Conservation (phyloP, 2,888 invertebrate genomes). For the Rhagonycha lutea region DNA sequence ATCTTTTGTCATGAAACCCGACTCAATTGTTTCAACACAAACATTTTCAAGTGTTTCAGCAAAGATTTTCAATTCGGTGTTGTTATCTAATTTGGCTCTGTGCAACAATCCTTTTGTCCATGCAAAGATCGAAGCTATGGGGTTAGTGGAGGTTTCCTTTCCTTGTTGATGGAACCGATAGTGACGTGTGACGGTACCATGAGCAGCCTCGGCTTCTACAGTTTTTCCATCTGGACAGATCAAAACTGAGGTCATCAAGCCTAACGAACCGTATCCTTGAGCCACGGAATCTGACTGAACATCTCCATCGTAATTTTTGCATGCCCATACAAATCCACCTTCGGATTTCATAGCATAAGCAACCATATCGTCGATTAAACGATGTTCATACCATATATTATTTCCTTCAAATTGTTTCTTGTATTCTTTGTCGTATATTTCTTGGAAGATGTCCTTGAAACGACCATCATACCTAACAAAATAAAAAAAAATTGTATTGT, state of each 20-base stretch:
- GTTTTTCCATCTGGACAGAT: slow-evolving; percentile 98
- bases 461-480: slow-evolving; percentile 79
- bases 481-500: not conserved
- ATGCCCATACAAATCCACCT: slow-evolving; percentile 99
- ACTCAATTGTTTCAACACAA: slow-evolving; percentile 93
- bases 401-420: slow-evolving; percentile 81
- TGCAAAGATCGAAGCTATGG: slow-evolving; percentile 98
- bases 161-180: slow-evolving; percentile 89
- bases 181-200: slow-evolving; percentile 95
- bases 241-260: slow-evolving; percentile 97
- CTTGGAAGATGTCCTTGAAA: slow-evolving; percentile 97
- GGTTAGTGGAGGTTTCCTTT: slow-evolving; percentile 97
- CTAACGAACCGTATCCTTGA: slow-evolving; percentile 94
- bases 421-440: slow-evolving; percentile 89
- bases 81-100: slow-evolving; percentile 91
- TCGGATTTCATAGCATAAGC: slow-evolving; percentile 97
- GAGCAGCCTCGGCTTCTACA: slow-evolving; percentile 97
- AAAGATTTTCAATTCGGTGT: slow-evolving; percentile 75
- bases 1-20: slow-evolving; percentile 97
- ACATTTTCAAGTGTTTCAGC: slow-evolving; percentile 86
- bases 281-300: slow-evolving; percentile 98
- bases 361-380: slow-evolving; percentile 99
- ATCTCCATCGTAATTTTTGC: slow-evolving; percentile 99
- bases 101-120: slow-evolving; percentile 95
- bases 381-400: slow-evolving; percentile 96